Base-by-base conservation (phyloP, 2,113 vertebrate genomes). In the Tetraodon nigroviridis region DNA sequence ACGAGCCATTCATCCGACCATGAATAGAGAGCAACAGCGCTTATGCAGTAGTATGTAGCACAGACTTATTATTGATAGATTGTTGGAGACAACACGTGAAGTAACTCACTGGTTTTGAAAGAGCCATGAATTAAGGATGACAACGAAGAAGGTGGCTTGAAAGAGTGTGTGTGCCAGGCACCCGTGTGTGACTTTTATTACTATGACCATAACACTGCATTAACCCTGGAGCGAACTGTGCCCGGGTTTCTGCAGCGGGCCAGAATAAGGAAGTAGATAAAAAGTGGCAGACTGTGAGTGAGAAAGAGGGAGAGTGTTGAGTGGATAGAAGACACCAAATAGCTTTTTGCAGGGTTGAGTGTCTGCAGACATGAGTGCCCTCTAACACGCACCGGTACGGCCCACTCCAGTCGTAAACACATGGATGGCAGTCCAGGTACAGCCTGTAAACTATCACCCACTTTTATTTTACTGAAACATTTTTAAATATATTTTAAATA, bases 291-390 rank as follows among this genome's bases (percentile, higher is more conserved):
- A 67, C 53, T 70, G 71, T 67, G 59, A 73, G 75, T 78, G 74
- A 79, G 64, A 73, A n/a, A 17, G 61, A 67, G 70, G 40, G 49
- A 53, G 70, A 76, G 76, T 61, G 71, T 77, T 58, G 55, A 65
- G 54, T 4, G 78, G 55, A 76, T 19, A 64, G 66, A 68, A 73
- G 81, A 84, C 84, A 85, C 71, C 82, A 66, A 82, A 87, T 85
- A 78, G 84, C 85, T 89, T 69, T 90, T 90, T 88, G 84, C 85
- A 73, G 69, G 49, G 54, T 61, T 76, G 76, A 84, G 79, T 75
- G 78, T 75, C 54, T 77, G 79, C 70, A 76, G 79, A 82, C 61
- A 29, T 61, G 61, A 84, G 76, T 67, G 78, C 68, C 76, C 76
- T 72, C 52, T 61, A 46, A 46, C 42, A 47, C 22, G 44, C 47